Conservation (phyloP, 2,113 vertebrate genomes). For the Ramphastos sulfuratus region DNA sequence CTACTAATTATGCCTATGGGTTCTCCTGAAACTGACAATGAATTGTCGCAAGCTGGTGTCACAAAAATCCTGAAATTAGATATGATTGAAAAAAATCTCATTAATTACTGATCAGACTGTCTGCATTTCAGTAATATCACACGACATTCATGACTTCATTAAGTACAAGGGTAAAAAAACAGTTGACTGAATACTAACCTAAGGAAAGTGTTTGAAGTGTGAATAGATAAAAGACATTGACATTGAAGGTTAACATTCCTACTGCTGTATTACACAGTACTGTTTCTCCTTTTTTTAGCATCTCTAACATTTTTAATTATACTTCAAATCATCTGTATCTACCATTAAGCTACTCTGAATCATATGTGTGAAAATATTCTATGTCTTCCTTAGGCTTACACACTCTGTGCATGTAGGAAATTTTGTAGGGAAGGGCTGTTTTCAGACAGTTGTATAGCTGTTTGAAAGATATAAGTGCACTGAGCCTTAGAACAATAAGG, state of each 20-base stretch:
- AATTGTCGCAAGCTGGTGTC: not conserved
- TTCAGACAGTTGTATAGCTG: conserved; percentile 7
- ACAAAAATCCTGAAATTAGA: not conserved
- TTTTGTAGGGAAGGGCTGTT: not conserved
- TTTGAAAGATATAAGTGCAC: not conserved
- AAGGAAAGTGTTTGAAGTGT: not conserved
- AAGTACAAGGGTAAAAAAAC: not conserved
- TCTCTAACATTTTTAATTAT: not conserved
- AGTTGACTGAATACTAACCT: not conserved
- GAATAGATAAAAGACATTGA: not conserved
- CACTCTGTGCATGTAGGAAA: not conserved
- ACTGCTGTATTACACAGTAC: not conserved
- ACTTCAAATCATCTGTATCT: not conserved
- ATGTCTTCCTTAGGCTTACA: not conserved
- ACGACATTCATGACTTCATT: not conserved
- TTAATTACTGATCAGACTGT: not conserved
- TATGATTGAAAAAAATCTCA: not conserved
- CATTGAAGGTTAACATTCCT: not conserved
- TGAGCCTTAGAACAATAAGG: not conserved
- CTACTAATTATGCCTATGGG: not conserved
- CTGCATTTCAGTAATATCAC: not conserved
- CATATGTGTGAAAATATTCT: not conserved
- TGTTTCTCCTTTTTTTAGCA: not conserved
- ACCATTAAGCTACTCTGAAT: not conserved
- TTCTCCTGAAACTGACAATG: not conserved